phyloP scores from a whole-genome alignment of 2,888 invertebrate genomes.

The Drosophila paranaensis region DNA sequence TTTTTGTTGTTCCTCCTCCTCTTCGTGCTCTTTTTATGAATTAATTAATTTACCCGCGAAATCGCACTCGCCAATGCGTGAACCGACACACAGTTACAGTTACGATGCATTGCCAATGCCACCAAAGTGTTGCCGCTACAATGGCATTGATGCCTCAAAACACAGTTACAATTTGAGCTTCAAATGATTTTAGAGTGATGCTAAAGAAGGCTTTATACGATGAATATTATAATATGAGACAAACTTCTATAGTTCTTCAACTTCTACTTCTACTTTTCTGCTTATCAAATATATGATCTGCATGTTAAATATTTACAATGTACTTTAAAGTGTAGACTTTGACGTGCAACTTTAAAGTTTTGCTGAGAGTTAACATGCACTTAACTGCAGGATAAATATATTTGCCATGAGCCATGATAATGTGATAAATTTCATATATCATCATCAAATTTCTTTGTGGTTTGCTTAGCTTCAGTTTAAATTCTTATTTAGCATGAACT shows the following conservation, averaged over 20 bases:
- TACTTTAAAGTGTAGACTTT: background rate
- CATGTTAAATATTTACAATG: background rate
- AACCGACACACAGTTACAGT: conserved; percentile 38
- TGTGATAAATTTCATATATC: no score
- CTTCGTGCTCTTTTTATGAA: conserved; percentile 41
- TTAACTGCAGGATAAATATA: background rate
- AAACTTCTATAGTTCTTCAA: background rate
- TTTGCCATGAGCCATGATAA: background rate
- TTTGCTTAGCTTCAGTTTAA: no score
- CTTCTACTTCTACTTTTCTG: background rate
- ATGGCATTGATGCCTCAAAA: background rate
- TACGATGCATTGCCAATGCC: conserved; percentile 9
- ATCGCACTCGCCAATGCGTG: conserved; percentile 57
- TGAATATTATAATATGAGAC: background rate
- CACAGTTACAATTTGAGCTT: background rate
- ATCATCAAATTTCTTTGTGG: no score
- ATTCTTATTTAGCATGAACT: no score
- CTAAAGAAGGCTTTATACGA: background rate
- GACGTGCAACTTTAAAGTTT: background rate
- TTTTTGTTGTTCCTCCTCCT: conserved; percentile 1
- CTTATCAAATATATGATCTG: background rate
- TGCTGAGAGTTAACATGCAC: background rate
- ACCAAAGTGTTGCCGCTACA: background rate
- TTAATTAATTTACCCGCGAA: conserved; percentile 72
- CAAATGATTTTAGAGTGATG: background rate